Percentiles rank a stretch among this genome's conserved stretches.
Evolutionary conservation across 2,888 invertebrate genomes (phyloP).

Genomic region (Acrobasis repandana): DNA sequence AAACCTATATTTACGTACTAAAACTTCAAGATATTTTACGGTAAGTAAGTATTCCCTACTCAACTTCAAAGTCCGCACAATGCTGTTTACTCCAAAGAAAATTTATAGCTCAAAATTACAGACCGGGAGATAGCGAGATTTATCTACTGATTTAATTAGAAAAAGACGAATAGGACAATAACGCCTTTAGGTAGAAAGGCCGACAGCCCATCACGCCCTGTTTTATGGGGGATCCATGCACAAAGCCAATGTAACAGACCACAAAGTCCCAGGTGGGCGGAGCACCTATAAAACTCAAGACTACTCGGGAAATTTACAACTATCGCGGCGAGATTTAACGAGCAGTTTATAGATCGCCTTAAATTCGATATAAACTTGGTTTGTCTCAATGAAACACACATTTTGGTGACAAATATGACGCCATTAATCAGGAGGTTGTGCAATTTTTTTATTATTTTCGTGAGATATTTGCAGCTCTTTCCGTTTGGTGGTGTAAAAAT

Average conservation of each 20-base stretch:
- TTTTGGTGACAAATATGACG: slow-evolving; percentile 55
- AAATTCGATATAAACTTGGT: slow-evolving; percentile 72
- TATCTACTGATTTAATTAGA: slow-evolving; percentile 23
- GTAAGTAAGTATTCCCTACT: background rate
- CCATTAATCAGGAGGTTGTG: slow-evolving; percentile 47
- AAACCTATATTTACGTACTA: background rate
- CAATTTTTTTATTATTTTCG: slow-evolving; percentile 38
- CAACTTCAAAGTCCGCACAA: background rate
- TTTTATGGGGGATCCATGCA: slow-evolving; percentile 68
- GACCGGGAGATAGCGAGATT: slow-evolving; percentile 15
- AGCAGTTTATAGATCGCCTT: slow-evolving; percentile 79
- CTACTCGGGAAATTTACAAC: slow-evolving; percentile 74
- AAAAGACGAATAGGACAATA: slow-evolving; percentile 23
- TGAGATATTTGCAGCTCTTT: background rate
- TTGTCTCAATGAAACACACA: slow-evolving; percentile 63
- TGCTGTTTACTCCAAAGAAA: slow-evolving; percentile 10
- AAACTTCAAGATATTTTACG: background rate
- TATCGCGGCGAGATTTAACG: slow-evolving; percentile 78
- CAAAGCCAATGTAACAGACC: slow-evolving; percentile 58
- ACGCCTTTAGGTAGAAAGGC: slow-evolving; percentile 32
- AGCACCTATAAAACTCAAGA: slow-evolving; percentile 72
- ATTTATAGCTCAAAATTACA: slow-evolving; percentile 15
- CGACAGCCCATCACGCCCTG: slow-evolving; percentile 32
- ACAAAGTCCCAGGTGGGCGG: slow-evolving; percentile 75
- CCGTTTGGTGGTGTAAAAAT: background rate